These are phyloP conservation scores for Atrichornis clamosus DNA, from an alignment of 2,113 vertebrate species.

Conservation along the genomic window DNA sequence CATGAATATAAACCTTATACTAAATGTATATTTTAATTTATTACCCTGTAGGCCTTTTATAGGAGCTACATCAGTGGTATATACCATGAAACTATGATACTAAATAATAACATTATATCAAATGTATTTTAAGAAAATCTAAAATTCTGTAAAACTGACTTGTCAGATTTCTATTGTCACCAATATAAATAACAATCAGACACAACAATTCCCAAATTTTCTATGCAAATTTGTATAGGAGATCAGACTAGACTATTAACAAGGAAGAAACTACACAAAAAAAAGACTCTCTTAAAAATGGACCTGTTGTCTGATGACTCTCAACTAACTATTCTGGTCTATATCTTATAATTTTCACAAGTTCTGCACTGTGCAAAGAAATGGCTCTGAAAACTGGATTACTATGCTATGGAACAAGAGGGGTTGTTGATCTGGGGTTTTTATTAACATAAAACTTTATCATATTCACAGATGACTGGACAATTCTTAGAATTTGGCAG, in stretches of 20 bases:
- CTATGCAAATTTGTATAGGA: neutral
- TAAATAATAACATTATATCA: neutral
- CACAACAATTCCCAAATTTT: fast-evolving
- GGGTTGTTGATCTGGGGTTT: neutral
- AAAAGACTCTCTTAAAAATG: neutral
- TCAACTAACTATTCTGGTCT: neutral
- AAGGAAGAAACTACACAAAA: neutral
- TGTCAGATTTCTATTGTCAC: neutral
- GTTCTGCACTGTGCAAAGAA: neutral
- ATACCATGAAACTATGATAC: neutral
- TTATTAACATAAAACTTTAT: neutral
- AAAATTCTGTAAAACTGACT: neutral
- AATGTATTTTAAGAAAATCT: neutral
- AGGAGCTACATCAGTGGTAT: neutral
- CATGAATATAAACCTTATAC: neutral
- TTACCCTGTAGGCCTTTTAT: neutral
- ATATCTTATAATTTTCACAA: neutral
- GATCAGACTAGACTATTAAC: neutral
- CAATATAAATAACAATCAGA: neutral
- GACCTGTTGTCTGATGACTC: neutral
- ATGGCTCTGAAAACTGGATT: neutral
- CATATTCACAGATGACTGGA: neutral
- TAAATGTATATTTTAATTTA: neutral
- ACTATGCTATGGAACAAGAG: neutral
- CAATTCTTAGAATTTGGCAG: neutral